These are phyloP conservation scores for Danio albolineatus DNA, from an alignment of 2,797 vertebrate species.

Conservation along the genomic window DNA sequence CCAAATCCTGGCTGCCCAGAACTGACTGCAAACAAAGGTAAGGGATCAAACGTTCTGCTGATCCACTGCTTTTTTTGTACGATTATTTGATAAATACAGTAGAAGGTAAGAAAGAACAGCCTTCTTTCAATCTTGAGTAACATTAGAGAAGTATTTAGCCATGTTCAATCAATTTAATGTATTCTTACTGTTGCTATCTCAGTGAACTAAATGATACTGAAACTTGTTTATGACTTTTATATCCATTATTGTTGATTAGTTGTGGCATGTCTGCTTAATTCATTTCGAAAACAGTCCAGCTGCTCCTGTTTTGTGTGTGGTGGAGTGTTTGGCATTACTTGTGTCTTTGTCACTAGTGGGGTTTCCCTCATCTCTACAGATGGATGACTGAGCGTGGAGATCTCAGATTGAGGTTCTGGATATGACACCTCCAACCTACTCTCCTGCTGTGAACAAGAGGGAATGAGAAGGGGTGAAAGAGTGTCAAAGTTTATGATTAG, in stretches of 20 bases:
- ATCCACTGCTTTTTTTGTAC: too few species aligned
- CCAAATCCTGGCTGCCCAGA: slow-evolving; percentile 85
- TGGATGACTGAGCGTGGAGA: slow-evolving; percentile 73
- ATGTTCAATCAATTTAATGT: too few species aligned
- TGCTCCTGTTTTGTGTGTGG: slow-evolving; percentile 5
- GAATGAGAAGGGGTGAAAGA: not conserved
- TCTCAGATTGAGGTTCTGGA: slow-evolving; percentile 73
- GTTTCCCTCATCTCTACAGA: slow-evolving; percentile 55
- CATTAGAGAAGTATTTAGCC: too few species aligned
- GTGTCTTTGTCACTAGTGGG: slow-evolving; percentile 49
- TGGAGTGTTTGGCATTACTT: slow-evolving; percentile 25
- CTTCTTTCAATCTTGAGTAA: too few species aligned
- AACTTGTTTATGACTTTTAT: too few species aligned
- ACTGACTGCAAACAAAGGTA: slow-evolving; percentile 64
- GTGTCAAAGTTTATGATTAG: not conserved
- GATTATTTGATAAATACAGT: too few species aligned
- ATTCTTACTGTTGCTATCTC: too few species aligned
- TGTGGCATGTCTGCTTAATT: too few species aligned
- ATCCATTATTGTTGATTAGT: too few species aligned
- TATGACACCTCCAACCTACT: slow-evolving; percentile 53
- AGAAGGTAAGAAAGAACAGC: too few species aligned
- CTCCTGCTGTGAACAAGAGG: slow-evolving; percentile 61
- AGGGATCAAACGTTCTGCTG: not conserved
- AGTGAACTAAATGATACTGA: too few species aligned
- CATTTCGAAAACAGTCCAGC: too few species aligned